Percentiles rank a stretch among this genome's conserved stretches.
phyloP scores from a whole-genome alignment of 2,113 vertebrate genomes.

The Paralichthys olivaceus region DNA sequence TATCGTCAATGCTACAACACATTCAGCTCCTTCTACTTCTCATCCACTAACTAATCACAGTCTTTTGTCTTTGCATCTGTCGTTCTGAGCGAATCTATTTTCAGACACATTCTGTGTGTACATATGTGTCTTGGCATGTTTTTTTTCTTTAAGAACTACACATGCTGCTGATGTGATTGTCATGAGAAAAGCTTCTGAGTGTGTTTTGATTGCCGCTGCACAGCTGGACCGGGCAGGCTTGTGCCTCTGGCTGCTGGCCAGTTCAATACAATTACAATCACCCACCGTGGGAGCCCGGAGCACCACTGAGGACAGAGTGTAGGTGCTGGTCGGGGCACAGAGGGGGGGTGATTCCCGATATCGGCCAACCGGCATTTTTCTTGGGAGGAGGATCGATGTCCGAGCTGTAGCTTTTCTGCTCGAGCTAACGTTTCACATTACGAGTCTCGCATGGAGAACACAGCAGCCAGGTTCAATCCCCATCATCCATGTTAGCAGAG shows the following conservation, averaged over 20 bases:
- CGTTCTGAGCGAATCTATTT: slow-evolving; percentile 13
- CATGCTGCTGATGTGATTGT: slow-evolving; percentile 50
- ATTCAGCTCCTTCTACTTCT: neutral
- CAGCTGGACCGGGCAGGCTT: slow-evolving; percentile 66
- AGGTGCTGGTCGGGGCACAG: slow-evolving; percentile 33
- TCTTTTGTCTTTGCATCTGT: neutral
- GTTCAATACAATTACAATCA: slow-evolving; percentile 71
- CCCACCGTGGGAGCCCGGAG: slow-evolving; percentile 50
- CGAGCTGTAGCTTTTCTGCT: slow-evolving; percentile 23
- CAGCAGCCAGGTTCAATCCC: slow-evolving; percentile 16
- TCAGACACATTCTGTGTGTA: slow-evolving; percentile 16
- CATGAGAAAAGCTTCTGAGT: slow-evolving; percentile 50
- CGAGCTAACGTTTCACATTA: slow-evolving; percentile 44
- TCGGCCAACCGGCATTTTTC: slow-evolving; percentile 42
- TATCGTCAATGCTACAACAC: neutral
- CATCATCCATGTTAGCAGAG: neutral
- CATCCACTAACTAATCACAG: neutral
- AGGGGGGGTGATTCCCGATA: slow-evolving; percentile 41
- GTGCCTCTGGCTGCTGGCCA: slow-evolving; percentile 65
- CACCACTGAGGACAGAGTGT: slow-evolving; percentile 38
- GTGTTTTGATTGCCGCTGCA: slow-evolving; percentile 64
- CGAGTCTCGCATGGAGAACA: slow-evolving; percentile 31
- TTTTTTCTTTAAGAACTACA: slow-evolving; percentile 25
- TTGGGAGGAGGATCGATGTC: slow-evolving; percentile 28
- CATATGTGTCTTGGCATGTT: slow-evolving; percentile 19